Evolutionary conservation across 2,113 vertebrate species (phyloP).

Genomic region (Siniperca chuatsi): DNA sequence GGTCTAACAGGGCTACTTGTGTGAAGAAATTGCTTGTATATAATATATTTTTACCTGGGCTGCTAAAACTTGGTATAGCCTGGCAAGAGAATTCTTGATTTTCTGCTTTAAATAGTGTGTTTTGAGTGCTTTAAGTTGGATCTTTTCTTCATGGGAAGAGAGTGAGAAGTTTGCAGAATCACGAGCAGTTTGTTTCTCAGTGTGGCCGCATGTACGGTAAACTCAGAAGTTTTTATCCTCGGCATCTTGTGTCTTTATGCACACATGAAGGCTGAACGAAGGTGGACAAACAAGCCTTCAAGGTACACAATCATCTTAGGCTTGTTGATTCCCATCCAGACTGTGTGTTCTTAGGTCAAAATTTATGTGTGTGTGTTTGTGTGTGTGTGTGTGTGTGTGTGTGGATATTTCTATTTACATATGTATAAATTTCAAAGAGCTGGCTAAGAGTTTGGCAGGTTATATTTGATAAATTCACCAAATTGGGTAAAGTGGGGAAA

Average conservation of each 20-base stretch:
- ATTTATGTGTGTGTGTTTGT: not conserved
- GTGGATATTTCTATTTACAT: conserved; percentile 18
- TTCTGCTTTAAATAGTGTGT: not conserved
- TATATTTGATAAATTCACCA: not conserved
- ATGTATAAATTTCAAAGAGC: not conserved
- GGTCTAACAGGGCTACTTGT: not conserved
- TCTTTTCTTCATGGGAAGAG: not conserved
- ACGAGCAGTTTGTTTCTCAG: not conserved
- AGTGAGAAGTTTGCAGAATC: not conserved
- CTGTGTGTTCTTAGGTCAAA: conserved; percentile 33
- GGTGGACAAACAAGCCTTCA: conserved; percentile 31
- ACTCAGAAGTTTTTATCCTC: not conserved
- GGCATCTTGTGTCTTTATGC: not conserved
- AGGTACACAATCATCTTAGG: conserved; percentile 21
- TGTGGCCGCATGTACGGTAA: no score
- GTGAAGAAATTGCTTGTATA: conserved; percentile 17
- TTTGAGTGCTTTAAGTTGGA: not conserved
- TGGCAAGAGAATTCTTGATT: not conserved
- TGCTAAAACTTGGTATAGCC: not conserved
- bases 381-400: not conserved
- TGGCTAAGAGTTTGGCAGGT: not conserved
- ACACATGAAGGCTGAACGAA: not conserved
- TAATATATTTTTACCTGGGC: conserved; percentile 19
- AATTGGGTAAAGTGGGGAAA: not conserved
- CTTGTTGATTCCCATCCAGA: conserved; percentile 31